phyloP scores from a whole-genome alignment of 2,113 vertebrate genomes.

The Microcebus griseorufus region DNA sequence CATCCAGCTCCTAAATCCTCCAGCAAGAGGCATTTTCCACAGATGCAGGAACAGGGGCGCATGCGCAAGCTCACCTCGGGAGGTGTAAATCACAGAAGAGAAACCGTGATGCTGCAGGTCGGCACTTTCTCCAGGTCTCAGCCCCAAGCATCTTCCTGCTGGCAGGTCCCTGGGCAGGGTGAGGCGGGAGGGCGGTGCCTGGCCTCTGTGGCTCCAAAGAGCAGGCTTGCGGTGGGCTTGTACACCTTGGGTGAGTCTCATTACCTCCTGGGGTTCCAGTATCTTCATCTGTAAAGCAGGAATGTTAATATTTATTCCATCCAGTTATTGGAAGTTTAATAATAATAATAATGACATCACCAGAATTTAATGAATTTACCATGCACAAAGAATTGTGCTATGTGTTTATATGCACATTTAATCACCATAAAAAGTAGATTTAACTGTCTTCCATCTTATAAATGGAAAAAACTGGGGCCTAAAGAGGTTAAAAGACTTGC shows the following conservation, averaged over 20 bases:
- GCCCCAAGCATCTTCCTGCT: not conserved
- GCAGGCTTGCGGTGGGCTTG: not conserved
- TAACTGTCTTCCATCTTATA: not conserved
- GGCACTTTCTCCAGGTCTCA: not conserved
- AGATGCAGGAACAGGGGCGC: accelerated
- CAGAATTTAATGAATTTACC: not conserved
- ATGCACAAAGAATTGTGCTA: not conserved
- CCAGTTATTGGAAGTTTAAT: not conserved
- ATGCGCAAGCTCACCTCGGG: accelerated
- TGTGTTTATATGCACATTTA: not conserved
- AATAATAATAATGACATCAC: not conserved
- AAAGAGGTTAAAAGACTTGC: not conserved
- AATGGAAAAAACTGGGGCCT: not conserved
- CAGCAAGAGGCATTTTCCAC: not conserved
- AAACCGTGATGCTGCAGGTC: accelerated
- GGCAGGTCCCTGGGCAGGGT: not conserved
- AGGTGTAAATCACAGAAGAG: accelerated
- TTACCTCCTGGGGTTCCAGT: not conserved
- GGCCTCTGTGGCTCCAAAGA: not conserved
- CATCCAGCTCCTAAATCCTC: not conserved
- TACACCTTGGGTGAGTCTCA: not conserved
- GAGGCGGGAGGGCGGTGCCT: not conserved
- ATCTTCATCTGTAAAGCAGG: not conserved
- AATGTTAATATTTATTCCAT: not conserved
- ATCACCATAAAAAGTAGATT: not conserved